Evolutionary conservation across 2,113 vertebrate genomes (phyloP).

Genomic region (Clarias gariepinus): DNA sequence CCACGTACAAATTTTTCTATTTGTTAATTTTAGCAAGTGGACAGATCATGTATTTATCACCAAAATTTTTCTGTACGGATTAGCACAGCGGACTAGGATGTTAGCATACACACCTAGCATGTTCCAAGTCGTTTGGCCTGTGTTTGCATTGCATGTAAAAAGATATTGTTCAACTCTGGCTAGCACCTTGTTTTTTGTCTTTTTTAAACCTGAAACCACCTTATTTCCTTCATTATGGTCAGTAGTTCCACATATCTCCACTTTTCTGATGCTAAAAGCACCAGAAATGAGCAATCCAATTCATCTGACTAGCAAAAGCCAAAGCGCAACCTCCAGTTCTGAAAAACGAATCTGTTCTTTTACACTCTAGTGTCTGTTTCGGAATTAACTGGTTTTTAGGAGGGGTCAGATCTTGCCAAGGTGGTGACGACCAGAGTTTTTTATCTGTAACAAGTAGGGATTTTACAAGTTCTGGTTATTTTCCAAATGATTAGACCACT

Average conservation of each 20-base stretch:
- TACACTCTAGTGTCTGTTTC: too few species aligned
- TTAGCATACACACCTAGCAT: too few species aligned
- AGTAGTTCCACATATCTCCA: not conserved
- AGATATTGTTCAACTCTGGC: not conserved
- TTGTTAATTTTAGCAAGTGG: not conserved
- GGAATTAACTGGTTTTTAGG: too few species aligned
- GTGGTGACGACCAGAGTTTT: too few species aligned
- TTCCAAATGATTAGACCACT: not conserved
- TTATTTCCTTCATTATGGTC: not conserved
- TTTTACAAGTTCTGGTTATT: not conserved
- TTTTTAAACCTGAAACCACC: not conserved
- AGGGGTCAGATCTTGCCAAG: too few species aligned
- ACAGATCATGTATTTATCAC: not conserved
- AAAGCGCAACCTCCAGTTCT: not conserved
- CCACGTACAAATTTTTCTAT: not conserved
- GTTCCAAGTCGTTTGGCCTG: not conserved
- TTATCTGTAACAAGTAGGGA: not conserved
- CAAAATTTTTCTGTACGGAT: not conserved
- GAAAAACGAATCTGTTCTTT: too few species aligned
- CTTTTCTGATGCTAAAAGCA: not conserved
- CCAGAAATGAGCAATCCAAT: not conserved
- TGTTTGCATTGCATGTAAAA: not conserved
- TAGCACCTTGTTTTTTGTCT: not conserved
- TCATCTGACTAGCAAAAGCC: not conserved
- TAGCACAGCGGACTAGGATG: not conserved